These are phyloP conservation scores for Genyomyrus donnyi DNA, from an alignment of 2,113 vertebrate genomes.

Conservation along the genomic window DNA sequence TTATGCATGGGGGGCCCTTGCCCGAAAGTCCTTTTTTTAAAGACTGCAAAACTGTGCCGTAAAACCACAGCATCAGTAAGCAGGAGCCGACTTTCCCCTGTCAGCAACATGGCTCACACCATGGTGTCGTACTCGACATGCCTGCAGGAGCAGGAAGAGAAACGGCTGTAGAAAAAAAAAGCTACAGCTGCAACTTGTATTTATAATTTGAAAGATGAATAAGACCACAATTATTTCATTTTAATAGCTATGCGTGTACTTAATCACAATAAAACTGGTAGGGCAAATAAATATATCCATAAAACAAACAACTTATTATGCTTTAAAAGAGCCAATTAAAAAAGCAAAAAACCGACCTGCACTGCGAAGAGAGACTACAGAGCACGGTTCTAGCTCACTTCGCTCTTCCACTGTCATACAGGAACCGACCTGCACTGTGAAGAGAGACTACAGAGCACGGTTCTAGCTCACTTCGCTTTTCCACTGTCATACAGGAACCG, in stretches of 20 bases:
- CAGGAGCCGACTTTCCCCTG: neutral
- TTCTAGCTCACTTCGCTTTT: neutral
- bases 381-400: too few relatives aligned
- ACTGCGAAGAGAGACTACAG: too few relatives aligned
- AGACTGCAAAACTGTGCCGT: neutral
- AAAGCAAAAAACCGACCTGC: neutral
- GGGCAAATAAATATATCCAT: neutral
- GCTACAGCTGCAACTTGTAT: neutral
- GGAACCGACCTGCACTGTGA: neutral
- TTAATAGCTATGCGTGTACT: neutral
- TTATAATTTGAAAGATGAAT: neutral
- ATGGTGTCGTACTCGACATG: neutral
- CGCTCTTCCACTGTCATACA: neutral
- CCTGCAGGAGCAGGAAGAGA: neutral
- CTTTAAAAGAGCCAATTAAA: neutral
- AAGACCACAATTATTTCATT: neutral
- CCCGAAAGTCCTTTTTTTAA: neutral
- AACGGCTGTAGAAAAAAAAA: neutral
- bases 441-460: neutral
- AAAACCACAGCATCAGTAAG: neutral
- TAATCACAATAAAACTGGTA: neutral
- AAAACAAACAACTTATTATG: neutral
- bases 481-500: neutral
- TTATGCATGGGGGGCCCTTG: neutral
- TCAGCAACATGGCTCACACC: neutral